Base-by-base conservation (phyloP, 2,888 invertebrate genomes). In the Pelosia muscerda region DNA sequence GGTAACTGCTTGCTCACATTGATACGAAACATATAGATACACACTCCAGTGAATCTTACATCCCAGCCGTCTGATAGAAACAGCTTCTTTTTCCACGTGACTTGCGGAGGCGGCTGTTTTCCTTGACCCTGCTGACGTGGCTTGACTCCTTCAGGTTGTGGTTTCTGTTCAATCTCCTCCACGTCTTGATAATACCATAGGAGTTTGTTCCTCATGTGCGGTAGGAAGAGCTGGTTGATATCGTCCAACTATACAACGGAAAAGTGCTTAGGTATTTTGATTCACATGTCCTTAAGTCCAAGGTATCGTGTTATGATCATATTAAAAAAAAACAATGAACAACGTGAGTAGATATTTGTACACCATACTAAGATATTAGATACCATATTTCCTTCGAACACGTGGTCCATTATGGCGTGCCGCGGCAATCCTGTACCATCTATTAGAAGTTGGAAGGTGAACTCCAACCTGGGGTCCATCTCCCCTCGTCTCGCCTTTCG, bases 121-220 rank as follows among this genome's bases (percentile, higher is more conserved):
- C 93, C 95, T 73, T 83, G 95, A 72, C 84, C 95, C 82, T 86
- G 95, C 88, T 84, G 95, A 9, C 90, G 84, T 1, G 90, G 88
- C 90, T 96, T 86, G 77, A 94, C 77, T 80, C 94, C 89, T 83
- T 96, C 87, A 65, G 85, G 85, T 8, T 86, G 88, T n/a, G 95
- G 92, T n/a, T 94, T 92, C 0, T 90, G 93, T 60, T 96, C 96
- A 0, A 95, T 94, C 81, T 97, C 97, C 78, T 97, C 97, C 62
- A 97, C 96, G 72, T 98, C 98, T 92, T 98, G 98, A 86, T 98
- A 98, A 89, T 97, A 98, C 98, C 98, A 98, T 78, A 98, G 95
- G 38, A 98, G 95, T 81, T 98, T 98, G 78, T 97, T 97, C 81
- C 97, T 96, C 97, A 97, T 97, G 84, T 98, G 97, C 0, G 98